These are phyloP conservation scores for Chymomyza fuscimana DNA, from an alignment of 2,888 invertebrate species.

Conservation along the genomic window DNA sequence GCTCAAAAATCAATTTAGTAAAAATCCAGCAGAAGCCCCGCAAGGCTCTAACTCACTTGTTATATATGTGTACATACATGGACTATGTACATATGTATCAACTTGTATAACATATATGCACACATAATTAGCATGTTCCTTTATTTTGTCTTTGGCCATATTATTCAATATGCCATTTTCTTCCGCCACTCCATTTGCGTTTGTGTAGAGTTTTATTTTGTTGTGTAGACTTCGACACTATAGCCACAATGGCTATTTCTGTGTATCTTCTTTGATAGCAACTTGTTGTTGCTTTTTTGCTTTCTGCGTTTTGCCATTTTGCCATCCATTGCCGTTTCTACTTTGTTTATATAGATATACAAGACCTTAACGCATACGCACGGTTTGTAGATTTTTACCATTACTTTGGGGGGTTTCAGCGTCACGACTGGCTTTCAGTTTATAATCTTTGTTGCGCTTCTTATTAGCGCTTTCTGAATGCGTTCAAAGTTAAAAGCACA, in stretches of 20 bases:
- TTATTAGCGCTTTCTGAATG: background rate
- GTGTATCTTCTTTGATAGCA: constrained; percentile 61
- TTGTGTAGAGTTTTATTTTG: constrained; percentile 48
- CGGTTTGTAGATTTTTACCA: background rate
- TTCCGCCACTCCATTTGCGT: constrained; percentile 42
- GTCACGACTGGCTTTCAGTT: background rate
- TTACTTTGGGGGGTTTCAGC: background rate
- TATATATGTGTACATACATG: constrained; percentile 32
- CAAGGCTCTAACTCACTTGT: constrained; percentile 24
- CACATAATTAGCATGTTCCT: constrained; percentile 14
- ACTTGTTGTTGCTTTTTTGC: constrained; percentile 63
- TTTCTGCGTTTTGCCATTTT: background rate
- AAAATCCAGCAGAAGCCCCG: constrained; percentile 47
- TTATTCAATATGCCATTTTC: constrained; percentile 39
- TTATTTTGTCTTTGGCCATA: background rate
- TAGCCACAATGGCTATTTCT: constrained; percentile 50
- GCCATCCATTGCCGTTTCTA: background rate
- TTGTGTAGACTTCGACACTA: constrained; percentile 39
- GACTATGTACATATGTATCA: constrained; percentile 22
- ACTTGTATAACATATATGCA: background rate
- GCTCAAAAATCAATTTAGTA: constrained; percentile 47
- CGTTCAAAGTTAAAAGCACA: background rate
- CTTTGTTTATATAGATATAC: background rate
- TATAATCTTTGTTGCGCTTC: background rate
- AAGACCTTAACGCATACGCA: background rate